Evolutionary conservation across 2,888 invertebrate species (phyloP), one percentile per base, ranked within the genome.

Genomic region (Nymphalis c-album): DNA sequence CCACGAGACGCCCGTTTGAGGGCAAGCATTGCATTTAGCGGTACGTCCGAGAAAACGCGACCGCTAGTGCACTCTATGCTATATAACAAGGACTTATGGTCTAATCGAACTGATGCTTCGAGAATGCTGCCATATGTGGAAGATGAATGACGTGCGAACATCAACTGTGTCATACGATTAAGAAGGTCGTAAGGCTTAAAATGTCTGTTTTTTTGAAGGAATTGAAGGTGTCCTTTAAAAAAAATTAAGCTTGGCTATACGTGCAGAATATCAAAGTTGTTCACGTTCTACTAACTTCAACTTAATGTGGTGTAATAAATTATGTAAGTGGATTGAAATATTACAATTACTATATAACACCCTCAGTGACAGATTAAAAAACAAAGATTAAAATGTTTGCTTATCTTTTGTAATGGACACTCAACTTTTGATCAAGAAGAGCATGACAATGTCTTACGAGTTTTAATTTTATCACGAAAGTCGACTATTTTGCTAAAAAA

Each of bases 1-100:
- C 81, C 96, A 96, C 83, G 96, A 96, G 88, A 96, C 96, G 85
- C 95, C 96, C 74, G 96, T 96, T 85, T 96, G 94, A 95, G 90
- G 86, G 68, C 86, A 84, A 81, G 87, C 89, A 67, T 67, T 85
- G 84, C 88, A 85, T 83, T 82, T 83, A 64, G 84, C 85, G 76
- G 85, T 85, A 75, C 80, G 80, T 31, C 83, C 85, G 71, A 77
- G 81, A 71, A 77, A 75, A 63, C 83, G 82, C 76, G 77, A 78
- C 67, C 85, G 80, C 79, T 81, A 80, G 80, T 78, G 79, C 73
- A 69, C 59, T 17, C 71, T 67, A 66, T 35, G 46, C 57, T 40
- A 57, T 62, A 48, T 60, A 18, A 20, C 50, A 20, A 18, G 67
- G 55, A 60, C 69, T 57, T 47, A 48, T 47, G 40, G 60, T 35